Evolutionary conservation across 2,888 invertebrate species (phyloP).

Genomic region (Eledone cirrhosa): DNA sequence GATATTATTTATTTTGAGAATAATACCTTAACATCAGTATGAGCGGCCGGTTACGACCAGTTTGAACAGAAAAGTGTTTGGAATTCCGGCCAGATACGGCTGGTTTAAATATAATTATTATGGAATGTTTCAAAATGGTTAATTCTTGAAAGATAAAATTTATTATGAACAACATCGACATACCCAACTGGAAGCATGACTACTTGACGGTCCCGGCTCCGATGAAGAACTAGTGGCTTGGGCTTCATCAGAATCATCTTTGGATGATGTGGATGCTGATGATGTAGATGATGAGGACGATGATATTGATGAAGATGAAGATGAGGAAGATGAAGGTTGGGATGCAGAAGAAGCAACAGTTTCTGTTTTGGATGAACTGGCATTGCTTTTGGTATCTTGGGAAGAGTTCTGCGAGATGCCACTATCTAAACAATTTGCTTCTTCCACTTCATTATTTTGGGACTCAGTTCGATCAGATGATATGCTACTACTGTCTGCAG

Average conservation of each 20-base stretch:
- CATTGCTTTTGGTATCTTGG: background rate
- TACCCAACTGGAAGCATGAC: background rate
- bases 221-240: background rate
- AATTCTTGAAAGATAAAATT: background rate
- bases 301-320: background rate
- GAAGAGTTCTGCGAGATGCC: background rate
- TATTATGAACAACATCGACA: background rate
- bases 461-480: background rate
- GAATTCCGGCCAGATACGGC: too few species aligned
- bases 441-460: conserved; percentile 2
- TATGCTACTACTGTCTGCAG: background rate
- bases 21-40: too few species aligned
- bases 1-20: too few species aligned
- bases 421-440: background rate
- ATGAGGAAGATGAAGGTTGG: background rate
- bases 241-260: background rate
- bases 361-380: background rate
- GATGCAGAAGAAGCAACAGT: background rate
- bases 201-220: background rate
- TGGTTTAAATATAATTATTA: too few species aligned
- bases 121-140: too few species aligned
- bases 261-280: background rate
- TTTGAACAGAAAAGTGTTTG: too few species aligned
- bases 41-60: too few species aligned
- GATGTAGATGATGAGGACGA: conserved; percentile 26